Percentiles rank a stretch among this genome's conserved stretches.
Conservation (phyloP, 2,113 vertebrate species). For the Xiphorhynchus elegans region DNA sequence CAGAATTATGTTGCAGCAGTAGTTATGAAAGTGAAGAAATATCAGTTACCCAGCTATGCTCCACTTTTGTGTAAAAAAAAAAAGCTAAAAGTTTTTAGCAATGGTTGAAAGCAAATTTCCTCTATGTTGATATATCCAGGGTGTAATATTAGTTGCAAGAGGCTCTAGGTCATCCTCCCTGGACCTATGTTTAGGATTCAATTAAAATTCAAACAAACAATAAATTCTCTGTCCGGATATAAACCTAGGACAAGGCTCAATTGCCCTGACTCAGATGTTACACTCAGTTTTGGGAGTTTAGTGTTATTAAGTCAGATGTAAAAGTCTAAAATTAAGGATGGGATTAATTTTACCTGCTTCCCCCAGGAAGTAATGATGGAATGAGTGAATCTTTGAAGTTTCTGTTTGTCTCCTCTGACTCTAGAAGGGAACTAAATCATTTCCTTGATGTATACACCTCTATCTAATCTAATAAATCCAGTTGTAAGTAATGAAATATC, state of each 20-base stretch:
- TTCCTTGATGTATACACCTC: background rate
- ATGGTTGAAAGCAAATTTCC: background rate
- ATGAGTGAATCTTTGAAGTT: background rate
- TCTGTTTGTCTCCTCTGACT: background rate
- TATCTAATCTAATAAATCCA: background rate
- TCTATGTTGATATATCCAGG: background rate
- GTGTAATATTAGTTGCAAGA: background rate
- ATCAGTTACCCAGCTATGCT: background rate
- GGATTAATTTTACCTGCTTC: background rate
- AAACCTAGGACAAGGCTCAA: background rate
- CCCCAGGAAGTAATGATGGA: background rate
- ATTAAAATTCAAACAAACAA: conserved; percentile 12
- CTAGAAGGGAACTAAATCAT: background rate
- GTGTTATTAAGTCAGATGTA: background rate
- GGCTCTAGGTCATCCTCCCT: background rate
- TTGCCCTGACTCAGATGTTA: background rate
- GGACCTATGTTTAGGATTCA: background rate
- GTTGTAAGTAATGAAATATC: background rate
- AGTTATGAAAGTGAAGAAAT: background rate
- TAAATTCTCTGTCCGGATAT: background rate
- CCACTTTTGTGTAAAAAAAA: background rate
- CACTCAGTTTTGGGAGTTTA: background rate
- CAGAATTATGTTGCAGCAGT: background rate
- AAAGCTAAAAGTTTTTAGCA: background rate
- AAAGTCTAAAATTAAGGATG: conserved; percentile 9